Base-by-base conservation (phyloP, 2,797 vertebrate genomes). In the Sciurus vulgaris region DNA sequence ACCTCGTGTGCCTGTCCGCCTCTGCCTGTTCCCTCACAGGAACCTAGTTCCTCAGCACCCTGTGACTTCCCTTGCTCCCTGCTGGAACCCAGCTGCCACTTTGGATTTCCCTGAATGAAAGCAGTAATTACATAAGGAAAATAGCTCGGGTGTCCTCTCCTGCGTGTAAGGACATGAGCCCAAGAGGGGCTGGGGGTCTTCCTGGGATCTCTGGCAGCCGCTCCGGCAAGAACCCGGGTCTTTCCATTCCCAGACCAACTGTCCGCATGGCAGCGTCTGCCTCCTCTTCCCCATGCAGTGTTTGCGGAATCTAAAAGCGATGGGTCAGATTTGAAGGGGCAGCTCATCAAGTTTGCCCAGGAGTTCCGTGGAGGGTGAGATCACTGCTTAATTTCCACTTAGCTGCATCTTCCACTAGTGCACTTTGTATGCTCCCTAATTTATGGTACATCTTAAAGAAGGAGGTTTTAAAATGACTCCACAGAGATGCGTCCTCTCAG, bases 61-160 rank as follows among this genome's bases (percentile, higher is more conserved):
- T n/a, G 2, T 0, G 0, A 7, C 10, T 63, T 38, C 56, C 17
- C 2, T 0, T 24, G 28, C 0, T 54, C 26, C 0, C 10, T 5
- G 22, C 51, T 13, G 2, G 2, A 51, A 73, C 15, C 49, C n/a
- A 5, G 13, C 63, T 51, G 38, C 30, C 70, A 30, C 4, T 41
- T 33, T 15, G 18, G 1, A 54, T 86, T 47, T 67, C 35, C 11
- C 9, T 59, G 24, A 65, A 49, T 11, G 33, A 59, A 59, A 76
- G 44, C 47, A 17, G 38, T 38, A 38, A 38, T 38, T 3, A 38
- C 38, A 38, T 38, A 4, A 38, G 38, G 38, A 38, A 63, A 20
- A 17, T 35, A 41, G 33, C 7, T 13, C 26, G 33, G 73, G 8
- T 78, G 44, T 56, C 26, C 54, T 20, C 17, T 30, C 67, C 82